These are phyloP conservation scores for Rhineura floridana DNA, from an alignment of 2,113 vertebrate species.

Conservation along the genomic window DNA sequence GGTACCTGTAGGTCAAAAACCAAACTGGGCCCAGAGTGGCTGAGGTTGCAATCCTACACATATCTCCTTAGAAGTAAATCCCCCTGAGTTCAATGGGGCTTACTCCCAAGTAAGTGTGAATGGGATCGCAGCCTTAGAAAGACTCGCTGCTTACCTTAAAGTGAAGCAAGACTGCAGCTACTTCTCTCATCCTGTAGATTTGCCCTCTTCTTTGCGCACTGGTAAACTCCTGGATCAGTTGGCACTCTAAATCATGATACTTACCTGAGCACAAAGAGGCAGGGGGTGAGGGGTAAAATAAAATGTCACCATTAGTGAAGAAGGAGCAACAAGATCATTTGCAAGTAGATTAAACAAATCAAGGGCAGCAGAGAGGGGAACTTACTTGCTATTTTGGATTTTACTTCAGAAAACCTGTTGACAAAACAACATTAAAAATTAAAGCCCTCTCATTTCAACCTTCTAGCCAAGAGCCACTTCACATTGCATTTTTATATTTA, in stretches of 20 bases:
- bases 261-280: conserved; percentile 83
- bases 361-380: conserved; percentile 53
- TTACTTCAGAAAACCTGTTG: conserved; percentile 97
- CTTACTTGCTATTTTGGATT: conserved; percentile 99
- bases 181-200: conserved; percentile 96
- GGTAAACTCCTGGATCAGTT: conserved; percentile 98
- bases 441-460: conserved; percentile 28
- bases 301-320: conserved; percentile 36
- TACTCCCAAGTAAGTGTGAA: neutral
- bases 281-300: neutral
- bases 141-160: conserved; percentile 88
- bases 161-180: conserved; percentile 96
- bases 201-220: conserved; percentile 92
- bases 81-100: neutral
- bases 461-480: neutral
- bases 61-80: neutral
- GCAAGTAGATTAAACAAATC: conserved; percentile 44
- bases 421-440: conserved; percentile 55
- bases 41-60: neutral
- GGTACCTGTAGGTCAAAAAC: neutral
- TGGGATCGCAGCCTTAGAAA: neutral
- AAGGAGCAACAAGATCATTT: neutral
- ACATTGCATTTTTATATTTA: neutral
- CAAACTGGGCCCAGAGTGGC: neutral
- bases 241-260: conserved; percentile 98